A percentile compares a stretch with the other conserved stretches of the same genome.
phyloP scores from a whole-genome alignment of 2,113 vertebrate genomes.

The Motacilla alba region DNA sequence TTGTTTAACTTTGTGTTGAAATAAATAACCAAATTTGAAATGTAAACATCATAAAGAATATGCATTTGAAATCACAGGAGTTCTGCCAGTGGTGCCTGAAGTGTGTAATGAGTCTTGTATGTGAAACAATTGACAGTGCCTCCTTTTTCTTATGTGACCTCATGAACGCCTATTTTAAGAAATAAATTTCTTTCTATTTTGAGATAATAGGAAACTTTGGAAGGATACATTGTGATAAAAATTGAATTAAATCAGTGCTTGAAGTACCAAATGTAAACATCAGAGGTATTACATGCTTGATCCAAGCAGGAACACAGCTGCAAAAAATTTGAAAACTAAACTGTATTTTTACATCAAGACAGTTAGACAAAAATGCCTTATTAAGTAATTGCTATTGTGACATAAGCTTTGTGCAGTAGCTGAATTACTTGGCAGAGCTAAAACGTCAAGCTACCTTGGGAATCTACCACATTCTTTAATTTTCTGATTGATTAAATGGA shows the following conservation, averaged over 20 bases:
- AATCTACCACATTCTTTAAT: slow-evolving; percentile 73
- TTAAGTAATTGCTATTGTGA: slow-evolving; percentile 76
- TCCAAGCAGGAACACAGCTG: slow-evolving; percentile 46
- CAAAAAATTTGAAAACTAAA: slow-evolving; percentile 70
- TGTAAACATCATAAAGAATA: background rate
- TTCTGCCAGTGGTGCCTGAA: background rate
- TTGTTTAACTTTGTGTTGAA: background rate
- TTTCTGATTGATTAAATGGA: slow-evolving; percentile 81
- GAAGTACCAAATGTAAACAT: slow-evolving; percentile 48
- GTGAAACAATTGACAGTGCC: background rate
- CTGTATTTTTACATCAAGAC: slow-evolving; percentile 65
- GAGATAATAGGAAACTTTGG: background rate
- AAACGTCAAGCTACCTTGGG: slow-evolving; percentile 57
- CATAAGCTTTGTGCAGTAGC: slow-evolving; percentile 58
- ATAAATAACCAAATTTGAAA: background rate
- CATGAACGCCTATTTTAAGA: background rate
- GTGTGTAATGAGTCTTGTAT: background rate
- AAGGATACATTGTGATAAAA: slow-evolving; percentile 31
- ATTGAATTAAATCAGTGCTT: slow-evolving; percentile 31
- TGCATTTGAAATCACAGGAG: background rate
- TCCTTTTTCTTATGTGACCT: background rate
- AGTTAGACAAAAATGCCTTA: slow-evolving; percentile 68
- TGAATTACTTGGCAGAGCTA: slow-evolving; percentile 64
- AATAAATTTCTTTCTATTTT: background rate
- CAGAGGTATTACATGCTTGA: slow-evolving; percentile 14